Percentiles rank a stretch among this genome's conserved stretches.
Evolutionary conservation across 2,888 invertebrate species (phyloP).

Genomic region (Leptinotarsa rubiginosa): DNA sequence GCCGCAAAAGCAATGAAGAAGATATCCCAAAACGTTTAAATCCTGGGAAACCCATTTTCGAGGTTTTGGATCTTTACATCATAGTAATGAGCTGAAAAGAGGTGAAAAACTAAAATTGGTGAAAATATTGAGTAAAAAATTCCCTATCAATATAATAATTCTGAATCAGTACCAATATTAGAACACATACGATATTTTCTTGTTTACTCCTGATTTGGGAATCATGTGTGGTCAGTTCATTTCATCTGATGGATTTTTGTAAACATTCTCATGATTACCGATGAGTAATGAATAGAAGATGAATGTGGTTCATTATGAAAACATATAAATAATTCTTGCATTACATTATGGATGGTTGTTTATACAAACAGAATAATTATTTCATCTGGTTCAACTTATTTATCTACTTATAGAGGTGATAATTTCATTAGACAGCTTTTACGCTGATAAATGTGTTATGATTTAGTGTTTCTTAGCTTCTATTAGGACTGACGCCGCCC

Average conservation of each 20-base stretch:
- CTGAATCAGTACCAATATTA: too few relatives aligned
- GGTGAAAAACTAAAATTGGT: too few relatives aligned
- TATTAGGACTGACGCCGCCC: background rate
- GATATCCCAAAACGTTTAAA: too few relatives aligned
- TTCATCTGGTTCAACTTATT: conserved; percentile 25
- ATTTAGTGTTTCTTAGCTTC: background rate
- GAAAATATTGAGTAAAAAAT: too few relatives aligned
- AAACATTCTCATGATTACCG: background rate
- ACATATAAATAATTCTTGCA: conserved; percentile 22
- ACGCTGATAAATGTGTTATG: conserved; percentile 11
- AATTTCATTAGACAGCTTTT: conserved; percentile 25
- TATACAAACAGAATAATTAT: conserved; percentile 33
- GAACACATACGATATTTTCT: too few relatives aligned
- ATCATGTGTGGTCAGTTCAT: background rate
- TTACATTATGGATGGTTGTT: conserved; percentile 23
- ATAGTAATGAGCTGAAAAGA: too few relatives aligned
- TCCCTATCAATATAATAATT: too few relatives aligned
- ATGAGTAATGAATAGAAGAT: conserved; percentile 21
- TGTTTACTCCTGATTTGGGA: too few relatives aligned
- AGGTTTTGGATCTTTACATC: too few relatives aligned
- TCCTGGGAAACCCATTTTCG: too few relatives aligned
- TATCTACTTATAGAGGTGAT: conserved; percentile 25
- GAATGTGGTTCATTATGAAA: conserved; percentile 23
- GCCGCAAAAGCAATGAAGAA: too few relatives aligned
- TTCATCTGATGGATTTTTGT: background rate